A percentile compares a stretch with the other conserved stretches of the same genome.
phyloP scores from a whole-genome alignment of 2,113 vertebrate species.

The Campylomormyrus tamandua region DNA sequence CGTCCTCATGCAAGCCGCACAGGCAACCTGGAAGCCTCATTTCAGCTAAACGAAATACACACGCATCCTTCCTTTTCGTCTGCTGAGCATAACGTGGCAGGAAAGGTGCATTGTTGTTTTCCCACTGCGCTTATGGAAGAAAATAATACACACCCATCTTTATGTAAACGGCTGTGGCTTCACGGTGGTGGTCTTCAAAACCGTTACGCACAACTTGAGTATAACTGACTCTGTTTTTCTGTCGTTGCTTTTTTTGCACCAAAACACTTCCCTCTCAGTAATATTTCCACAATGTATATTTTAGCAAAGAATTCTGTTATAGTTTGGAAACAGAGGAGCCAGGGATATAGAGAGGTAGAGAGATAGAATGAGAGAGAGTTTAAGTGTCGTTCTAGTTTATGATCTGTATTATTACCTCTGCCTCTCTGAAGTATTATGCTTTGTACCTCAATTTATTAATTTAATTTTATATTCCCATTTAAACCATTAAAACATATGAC shows the following conservation, averaged over 20 bases:
- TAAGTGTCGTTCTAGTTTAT: not conserved
- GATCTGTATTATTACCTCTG: not conserved
- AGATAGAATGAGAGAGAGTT: not conserved
- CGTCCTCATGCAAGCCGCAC: conserved; percentile 42
- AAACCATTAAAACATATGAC: not conserved
- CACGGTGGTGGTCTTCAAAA: not conserved
- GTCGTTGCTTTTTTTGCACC: not conserved
- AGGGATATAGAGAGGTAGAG: not conserved
- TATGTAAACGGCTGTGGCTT: not conserved
- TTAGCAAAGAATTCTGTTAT: not conserved
- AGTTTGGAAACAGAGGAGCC: not conserved
- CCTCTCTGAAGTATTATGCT: not conserved
- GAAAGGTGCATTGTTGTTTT: conserved; percentile 13
- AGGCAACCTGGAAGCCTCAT: conserved; percentile 44
- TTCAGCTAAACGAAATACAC: conserved; percentile 59
- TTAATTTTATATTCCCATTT: not conserved
- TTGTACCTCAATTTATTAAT: not conserved
- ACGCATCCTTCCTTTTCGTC: conserved; percentile 46
- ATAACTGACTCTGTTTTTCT: not conserved
- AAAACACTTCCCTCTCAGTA: not conserved
- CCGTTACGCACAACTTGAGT: not conserved
- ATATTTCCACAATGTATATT: not conserved
- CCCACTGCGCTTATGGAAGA: not conserved
- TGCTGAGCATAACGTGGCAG: conserved; percentile 37
- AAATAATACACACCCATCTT: not conserved